Evolutionary conservation across 2,888 invertebrate species (phyloP).

Genomic region (Papilio demoleus): DNA sequence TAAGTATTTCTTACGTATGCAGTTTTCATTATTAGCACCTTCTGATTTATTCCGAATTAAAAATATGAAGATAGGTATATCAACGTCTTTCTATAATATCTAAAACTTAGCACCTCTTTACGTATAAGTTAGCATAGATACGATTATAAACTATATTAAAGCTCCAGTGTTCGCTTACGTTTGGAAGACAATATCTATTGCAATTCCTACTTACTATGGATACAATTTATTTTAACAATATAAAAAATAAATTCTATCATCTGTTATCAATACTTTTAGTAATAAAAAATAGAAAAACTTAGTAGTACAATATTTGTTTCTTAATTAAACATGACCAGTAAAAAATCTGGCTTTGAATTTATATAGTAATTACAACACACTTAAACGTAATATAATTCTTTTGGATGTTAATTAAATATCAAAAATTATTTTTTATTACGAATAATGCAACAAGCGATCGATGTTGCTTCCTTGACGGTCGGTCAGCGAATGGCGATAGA

Average conservation of each 20-base stretch:
- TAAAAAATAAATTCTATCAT: background rate
- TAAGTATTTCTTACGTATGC: background rate
- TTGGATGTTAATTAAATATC: too few species aligned
- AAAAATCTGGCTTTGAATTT: background rate
- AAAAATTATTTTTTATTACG: too few species aligned
- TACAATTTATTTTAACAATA: slow-evolving; percentile 8
- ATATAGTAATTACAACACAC: too few species aligned
- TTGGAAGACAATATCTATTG: slow-evolving; percentile 68
- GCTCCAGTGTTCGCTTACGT: slow-evolving; percentile 67
- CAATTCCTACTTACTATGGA: slow-evolving; percentile 45
- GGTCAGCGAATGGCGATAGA: slow-evolving; percentile 60
- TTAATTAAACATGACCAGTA: background rate
- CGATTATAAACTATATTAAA: slow-evolving; percentile 73
- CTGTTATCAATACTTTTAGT: background rate
- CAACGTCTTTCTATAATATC: background rate
- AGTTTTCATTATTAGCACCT: background rate
- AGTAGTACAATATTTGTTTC: background rate
- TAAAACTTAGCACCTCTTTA: slow-evolving; percentile 49
- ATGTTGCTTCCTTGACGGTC: slow-evolving; percentile 11
- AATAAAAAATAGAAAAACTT: background rate
- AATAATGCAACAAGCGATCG: too few species aligned
- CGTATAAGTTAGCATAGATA: slow-evolving; percentile 50
- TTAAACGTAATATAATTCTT: too few species aligned
- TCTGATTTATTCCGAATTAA: background rate
- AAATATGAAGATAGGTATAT: background rate